These are phyloP conservation scores for Nasalis larvatus DNA, from an alignment of 2,113 vertebrate species.

Conservation along the genomic window DNA sequence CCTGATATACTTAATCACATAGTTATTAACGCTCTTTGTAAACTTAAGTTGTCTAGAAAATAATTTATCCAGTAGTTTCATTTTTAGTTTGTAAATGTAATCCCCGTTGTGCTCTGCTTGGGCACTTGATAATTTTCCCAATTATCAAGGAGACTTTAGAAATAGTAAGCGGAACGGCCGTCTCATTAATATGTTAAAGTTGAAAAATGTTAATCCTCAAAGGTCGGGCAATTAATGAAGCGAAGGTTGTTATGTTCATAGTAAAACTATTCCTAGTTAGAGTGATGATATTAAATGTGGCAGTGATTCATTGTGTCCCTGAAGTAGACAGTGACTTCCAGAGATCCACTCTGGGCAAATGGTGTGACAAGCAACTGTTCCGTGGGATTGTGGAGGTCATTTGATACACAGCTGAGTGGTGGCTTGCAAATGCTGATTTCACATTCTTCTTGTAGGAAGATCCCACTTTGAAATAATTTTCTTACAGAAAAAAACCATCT, in stretches of 20 bases:
- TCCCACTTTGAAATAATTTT: conserved; percentile 35
- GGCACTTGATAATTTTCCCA: neutral
- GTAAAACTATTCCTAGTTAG: neutral
- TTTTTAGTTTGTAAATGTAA: neutral
- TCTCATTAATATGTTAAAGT: neutral
- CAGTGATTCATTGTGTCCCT: neutral
- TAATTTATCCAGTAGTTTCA: neutral
- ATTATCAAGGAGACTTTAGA: neutral
- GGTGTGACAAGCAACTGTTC: neutral
- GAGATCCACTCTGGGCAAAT: neutral
- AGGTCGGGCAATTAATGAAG: neutral
- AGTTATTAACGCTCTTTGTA: neutral
- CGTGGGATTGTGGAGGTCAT: neutral
- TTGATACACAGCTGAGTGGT: neutral
- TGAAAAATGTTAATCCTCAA: neutral
- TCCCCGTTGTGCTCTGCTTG: neutral
- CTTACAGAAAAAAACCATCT: neutral
- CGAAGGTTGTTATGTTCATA: neutral
- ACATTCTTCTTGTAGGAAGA: neutral
- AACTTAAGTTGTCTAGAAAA: neutral
- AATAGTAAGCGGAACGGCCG: neutral
- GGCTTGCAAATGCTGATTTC: neutral
- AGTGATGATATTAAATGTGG: neutral
- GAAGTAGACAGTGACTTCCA: neutral
- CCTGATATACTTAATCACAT: neutral